Conservation (phyloP, 2,888 invertebrate genomes). For the Dasysyrphus albostriatus region DNA sequence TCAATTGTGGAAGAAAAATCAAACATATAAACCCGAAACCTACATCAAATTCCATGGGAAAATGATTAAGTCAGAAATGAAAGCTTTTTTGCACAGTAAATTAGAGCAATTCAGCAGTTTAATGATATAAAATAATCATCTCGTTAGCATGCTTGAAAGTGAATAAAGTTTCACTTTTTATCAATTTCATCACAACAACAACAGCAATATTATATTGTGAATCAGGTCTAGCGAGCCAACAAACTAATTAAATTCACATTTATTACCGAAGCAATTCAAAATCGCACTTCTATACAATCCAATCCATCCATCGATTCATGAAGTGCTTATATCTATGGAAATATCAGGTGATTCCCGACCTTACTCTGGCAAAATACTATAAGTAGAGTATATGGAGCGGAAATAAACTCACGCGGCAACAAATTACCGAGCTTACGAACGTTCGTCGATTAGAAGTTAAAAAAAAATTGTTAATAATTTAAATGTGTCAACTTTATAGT, state of each 20-base stretch:
- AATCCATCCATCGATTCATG: slow-evolving; percentile 6
- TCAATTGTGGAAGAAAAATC: background rate
- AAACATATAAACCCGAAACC: background rate
- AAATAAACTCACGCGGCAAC: slow-evolving; percentile 49
- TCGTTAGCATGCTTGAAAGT: slow-evolving; percentile 19
- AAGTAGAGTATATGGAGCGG: slow-evolving; percentile 33
- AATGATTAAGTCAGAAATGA: slow-evolving; percentile 4
- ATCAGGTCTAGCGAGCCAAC: background rate
- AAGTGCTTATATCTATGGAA: slow-evolving; percentile 12
- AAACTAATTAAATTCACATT: slow-evolving; percentile 29
- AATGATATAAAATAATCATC: background rate
- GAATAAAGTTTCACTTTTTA: slow-evolving; percentile 36
- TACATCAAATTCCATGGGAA: background rate
- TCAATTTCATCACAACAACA: background rate
- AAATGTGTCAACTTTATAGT: slow-evolving; percentile 71
- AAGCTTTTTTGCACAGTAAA: slow-evolving; percentile 4
- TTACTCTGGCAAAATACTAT: slow-evolving; percentile 2
- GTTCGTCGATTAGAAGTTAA: slow-evolving; percentile 3
- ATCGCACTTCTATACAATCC: background rate
- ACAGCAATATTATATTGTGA: too few species aligned
- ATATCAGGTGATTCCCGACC: slow-evolving; percentile 37
- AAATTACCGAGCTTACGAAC: slow-evolving; percentile 62
- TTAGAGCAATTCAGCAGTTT: background rate
- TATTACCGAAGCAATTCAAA: slow-evolving; percentile 2
- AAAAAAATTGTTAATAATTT: slow-evolving; percentile 51